phyloP scores from a whole-genome alignment of 2,888 invertebrate genomes.

The Polydrusus tereticollis region DNA sequence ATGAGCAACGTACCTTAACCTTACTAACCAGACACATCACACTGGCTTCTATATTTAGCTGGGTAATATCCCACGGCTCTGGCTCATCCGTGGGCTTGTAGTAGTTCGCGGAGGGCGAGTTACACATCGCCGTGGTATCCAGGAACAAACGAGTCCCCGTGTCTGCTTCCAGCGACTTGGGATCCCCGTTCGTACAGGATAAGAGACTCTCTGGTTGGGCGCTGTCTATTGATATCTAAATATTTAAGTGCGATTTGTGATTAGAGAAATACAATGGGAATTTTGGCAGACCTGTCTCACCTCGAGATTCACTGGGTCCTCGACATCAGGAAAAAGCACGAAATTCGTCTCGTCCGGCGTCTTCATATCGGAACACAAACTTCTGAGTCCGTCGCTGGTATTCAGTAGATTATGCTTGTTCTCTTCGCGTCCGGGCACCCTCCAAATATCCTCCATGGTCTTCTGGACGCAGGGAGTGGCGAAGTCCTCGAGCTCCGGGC shows the following conservation, averaged over 20 bases:
- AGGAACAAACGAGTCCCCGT: conserved; percentile 65
- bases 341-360: conserved; percentile 69
- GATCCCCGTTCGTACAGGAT: conserved; percentile 25
- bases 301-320: conserved; percentile 61
- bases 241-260: too few relatives aligned
- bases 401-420: conserved; percentile 60
- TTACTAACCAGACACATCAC: conserved; percentile 89
- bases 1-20: conserved; percentile 67
- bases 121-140: conserved; percentile 69
- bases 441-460: conserved; percentile 75
- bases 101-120: conserved; percentile 80
- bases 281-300: conserved; percentile 27
- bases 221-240: conserved; percentile 41
- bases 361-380: conserved; percentile 61
- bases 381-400: conserved; percentile 63
- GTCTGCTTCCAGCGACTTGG: conserved; percentile 58
- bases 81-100: conserved; percentile 85
- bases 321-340: conserved; percentile 72
- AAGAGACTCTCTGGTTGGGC: conserved; percentile 34
- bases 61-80: conserved; percentile 88
- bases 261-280: neutral
- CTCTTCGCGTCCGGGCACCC: conserved; percentile 61
- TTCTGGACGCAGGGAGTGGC: conserved; percentile 76
- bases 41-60: conserved; percentile 88
- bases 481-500: conserved; percentile 80